Evolutionary conservation across 1,140 invertebrate genomes (phyloP).

Genomic region (Branchinecta lynchi): DNA sequence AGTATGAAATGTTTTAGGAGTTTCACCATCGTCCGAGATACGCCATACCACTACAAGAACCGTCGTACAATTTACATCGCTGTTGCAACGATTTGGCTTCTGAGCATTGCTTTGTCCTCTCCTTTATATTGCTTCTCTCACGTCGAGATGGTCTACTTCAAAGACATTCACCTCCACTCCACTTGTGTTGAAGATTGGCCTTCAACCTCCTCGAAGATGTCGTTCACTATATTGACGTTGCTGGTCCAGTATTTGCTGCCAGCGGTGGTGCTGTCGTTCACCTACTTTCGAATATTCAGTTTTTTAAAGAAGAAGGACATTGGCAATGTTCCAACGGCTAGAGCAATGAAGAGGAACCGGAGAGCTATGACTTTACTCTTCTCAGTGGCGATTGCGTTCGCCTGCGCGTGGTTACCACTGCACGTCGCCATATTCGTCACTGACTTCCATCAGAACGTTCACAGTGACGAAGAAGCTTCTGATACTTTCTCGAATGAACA

Average conservation of each 20-base stretch:
- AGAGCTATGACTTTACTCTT: constrained; percentile 27
- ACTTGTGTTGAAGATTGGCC: constrained; percentile 15
- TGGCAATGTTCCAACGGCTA: constrained; percentile 30
- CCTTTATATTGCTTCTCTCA: constrained; percentile 14
- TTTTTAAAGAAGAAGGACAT: constrained; percentile 2
- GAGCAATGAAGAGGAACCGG: constrained; percentile 23
- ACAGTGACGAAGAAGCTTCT: constrained; percentile 27
- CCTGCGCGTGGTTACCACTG: constrained; percentile 38
- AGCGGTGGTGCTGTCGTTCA: not conserved
- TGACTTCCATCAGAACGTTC: constrained; percentile 22
- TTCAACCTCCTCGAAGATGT: not conserved
- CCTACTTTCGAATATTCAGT: constrained; percentile 10
- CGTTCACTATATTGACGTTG: constrained; percentile 4
- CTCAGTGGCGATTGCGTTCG: constrained; percentile 33
- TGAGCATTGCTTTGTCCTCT: constrained; percentile 1
- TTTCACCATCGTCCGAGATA: constrained; percentile 13
- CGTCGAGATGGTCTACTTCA: constrained; percentile 11
- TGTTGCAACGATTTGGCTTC: constrained; percentile 8
- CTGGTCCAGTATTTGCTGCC: constrained; percentile 15
- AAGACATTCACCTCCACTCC: not conserved
- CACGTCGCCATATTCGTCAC: constrained; percentile 33
- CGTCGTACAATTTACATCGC: not conserved
- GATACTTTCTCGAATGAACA: constrained; percentile 15
- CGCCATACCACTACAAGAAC: not conserved
- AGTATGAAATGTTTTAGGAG: not conserved